These are phyloP conservation scores for Muricea muricata DNA, from an alignment of 92 coral and sea anemone species.

Conservation along the genomic window DNA sequence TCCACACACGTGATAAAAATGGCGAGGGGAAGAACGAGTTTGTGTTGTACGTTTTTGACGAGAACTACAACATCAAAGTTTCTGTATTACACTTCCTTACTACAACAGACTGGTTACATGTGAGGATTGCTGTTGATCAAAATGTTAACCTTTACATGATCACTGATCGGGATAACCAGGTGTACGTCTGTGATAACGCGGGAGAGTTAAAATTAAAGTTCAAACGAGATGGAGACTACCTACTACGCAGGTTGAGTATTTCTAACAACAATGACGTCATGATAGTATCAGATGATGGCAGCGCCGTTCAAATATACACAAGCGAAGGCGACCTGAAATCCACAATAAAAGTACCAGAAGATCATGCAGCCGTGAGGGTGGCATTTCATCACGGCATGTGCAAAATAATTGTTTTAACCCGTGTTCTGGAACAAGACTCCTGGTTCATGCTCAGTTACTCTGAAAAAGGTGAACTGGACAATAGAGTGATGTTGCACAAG, in stretches of 20 bases:
- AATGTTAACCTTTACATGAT: neutral
- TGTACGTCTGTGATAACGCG: neutral
- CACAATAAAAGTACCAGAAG: neutral
- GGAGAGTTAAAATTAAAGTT: conserved; percentile 1
- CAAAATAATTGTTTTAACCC: neutral
- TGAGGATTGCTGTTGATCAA: conserved; percentile 1
- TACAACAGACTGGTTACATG: neutral
- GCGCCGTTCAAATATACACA: neutral
- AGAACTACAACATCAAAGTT: neutral
- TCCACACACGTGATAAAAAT: neutral
- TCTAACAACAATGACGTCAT: neutral
- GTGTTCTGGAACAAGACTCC: neutral
- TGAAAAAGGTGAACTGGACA: neutral
- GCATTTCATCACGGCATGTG: neutral
- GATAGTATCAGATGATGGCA: neutral
- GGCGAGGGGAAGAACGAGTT: neutral
- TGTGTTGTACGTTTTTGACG: conserved; percentile 1
- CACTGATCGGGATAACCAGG: neutral
- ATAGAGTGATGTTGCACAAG: neutral
- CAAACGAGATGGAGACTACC: neutral
- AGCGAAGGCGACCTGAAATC: neutral
- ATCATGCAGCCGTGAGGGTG: neutral
- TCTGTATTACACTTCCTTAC: neutral
- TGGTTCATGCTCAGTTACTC: neutral
- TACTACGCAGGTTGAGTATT: neutral